Evolutionary conservation across 2,888 invertebrate species (phyloP).

Genomic region (Alviniconcha strummeri): DNA sequence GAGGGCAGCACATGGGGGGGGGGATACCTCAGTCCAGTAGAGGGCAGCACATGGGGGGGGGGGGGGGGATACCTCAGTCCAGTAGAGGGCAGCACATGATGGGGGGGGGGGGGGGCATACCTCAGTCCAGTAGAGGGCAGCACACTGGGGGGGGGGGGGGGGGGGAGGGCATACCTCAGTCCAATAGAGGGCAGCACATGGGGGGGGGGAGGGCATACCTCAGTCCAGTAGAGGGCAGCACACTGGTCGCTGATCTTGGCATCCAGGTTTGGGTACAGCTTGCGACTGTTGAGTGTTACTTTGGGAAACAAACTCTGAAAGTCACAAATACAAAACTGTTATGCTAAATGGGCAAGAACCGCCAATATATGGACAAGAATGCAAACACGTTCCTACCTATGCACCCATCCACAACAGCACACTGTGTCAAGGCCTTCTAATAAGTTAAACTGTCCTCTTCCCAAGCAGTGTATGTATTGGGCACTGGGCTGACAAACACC

Average conservation of each 20-base stretch:
- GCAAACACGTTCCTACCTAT: not conserved
- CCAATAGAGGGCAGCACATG: too few relatives aligned
- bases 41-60: too few relatives aligned
- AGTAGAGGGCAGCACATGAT: too few relatives aligned
- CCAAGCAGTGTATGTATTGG: not conserved
- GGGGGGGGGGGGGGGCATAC: too few relatives aligned
- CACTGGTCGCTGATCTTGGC: constrained; percentile 55
- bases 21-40: too few relatives aligned
- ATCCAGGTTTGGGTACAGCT: constrained; percentile 46
- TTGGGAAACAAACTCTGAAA: constrained; percentile 48
- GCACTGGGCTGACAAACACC: not conserved
- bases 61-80: too few relatives aligned
- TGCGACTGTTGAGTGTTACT: constrained; percentile 36
- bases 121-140: too few relatives aligned
- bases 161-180: too few relatives aligned
- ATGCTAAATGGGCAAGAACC: not conserved
- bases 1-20: too few relatives aligned
- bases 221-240: constrained; percentile 57
- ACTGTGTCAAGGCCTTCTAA: not conserved
- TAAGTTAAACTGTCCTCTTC: not conserved
- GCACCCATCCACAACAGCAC: not conserved
- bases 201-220: constrained; percentile 41
- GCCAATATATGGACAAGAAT: not conserved
- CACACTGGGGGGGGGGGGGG: not conserved
- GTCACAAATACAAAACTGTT: not conserved